Evolutionary conservation across 2,888 invertebrate species (phyloP), one percentile per base, ranked within the genome.

Genomic region (Eristalinus sepulchralis): DNA sequence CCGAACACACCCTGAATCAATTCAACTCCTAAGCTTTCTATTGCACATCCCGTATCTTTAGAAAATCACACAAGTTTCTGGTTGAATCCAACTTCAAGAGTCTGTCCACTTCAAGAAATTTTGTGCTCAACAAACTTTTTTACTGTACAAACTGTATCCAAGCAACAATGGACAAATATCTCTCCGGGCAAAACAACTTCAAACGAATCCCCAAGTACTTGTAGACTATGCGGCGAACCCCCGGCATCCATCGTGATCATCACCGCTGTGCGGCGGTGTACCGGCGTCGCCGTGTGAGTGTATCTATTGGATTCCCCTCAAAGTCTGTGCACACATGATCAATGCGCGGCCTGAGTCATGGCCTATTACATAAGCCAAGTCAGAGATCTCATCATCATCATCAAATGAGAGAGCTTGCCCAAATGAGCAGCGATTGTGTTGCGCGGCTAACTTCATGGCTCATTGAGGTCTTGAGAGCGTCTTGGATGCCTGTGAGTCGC

Each of bases 311-410:
- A 68, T 59, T 75, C 76, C 73, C 34, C 13, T 47, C 47, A 17
- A 47, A 47, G 39, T 39, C 39, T 39, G 39, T 39, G 33, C 47
- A 60, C 63, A 39, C 47, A 60, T 59, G 78, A 78, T 82, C 68
- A 77, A 71, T 83, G 75, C 55, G 53, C 53, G 73, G 72, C 78
- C 78, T 70, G 75, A 86, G 75, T 79, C 86, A 83, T 79, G 75
- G 66, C 78, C 78, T 79, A 86, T 86, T 83, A 73, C 86, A 83
- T 86, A 78, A 86, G 75, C 60, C 75, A 71, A 79, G 57, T 66
- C 78, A 79, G 17, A 47, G 47, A 47, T 47, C 47, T 86, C 83
- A 79, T 86, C 62, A 62, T 60, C 63, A 33, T 10, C 53, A 31
- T 33, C 31, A 75, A 59, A 67, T 47, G 62, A 33, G 73, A 78